Evolutionary conservation across 2,113 vertebrate genomes (phyloP).

Genomic region (Microcebus tavaratra): DNA sequence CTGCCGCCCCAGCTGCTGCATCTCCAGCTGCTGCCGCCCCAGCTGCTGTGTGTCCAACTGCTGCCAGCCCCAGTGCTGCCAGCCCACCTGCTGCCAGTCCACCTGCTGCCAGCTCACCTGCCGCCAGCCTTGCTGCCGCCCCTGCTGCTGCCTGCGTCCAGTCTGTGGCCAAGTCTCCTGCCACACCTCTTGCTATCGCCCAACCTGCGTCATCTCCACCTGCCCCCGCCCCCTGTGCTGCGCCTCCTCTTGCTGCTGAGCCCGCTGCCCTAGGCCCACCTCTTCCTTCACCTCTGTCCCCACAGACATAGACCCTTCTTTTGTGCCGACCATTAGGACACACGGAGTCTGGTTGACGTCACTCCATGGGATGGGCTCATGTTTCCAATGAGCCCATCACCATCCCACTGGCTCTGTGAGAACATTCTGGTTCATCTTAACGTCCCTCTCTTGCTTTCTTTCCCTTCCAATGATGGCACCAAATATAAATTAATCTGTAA

Average conservation of each 20-base stretch:
- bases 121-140: too few species aligned
- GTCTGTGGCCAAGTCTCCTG: too few species aligned
- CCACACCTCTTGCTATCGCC: too few species aligned
- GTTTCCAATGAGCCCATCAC: not conserved
- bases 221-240: not conserved
- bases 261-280: not conserved
- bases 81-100: not conserved
- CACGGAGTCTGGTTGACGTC: not conserved
- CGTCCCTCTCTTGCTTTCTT: not conserved
- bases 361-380: not conserved
- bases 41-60: not conserved
- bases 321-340: not conserved
- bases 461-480: not conserved
- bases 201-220: too few species aligned
- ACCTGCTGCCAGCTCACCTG: not conserved
- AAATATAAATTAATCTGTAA: not conserved
- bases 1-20: not conserved
- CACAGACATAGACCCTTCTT: not conserved
- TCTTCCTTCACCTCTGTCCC: not conserved
- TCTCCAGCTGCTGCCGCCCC: not conserved
- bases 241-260: constrained; percentile 10
- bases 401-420: not conserved
- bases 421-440: not conserved
- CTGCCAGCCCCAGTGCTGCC: not conserved
- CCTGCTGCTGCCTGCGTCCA: too few species aligned